Base-by-base conservation (phyloP, 1,140 invertebrate species). In the Temnothorax nylanderi region DNA sequence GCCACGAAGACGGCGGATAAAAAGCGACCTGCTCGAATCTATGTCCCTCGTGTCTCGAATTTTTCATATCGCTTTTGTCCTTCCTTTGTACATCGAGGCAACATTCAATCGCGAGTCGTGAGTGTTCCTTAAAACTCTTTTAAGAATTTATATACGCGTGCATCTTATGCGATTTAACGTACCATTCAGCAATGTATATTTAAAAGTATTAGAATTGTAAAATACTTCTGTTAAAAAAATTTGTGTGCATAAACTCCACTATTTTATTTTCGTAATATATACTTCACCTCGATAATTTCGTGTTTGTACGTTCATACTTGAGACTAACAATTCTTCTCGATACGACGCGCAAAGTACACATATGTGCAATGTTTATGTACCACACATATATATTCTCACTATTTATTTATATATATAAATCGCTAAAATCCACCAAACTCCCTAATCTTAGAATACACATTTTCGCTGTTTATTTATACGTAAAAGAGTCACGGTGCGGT, bases 1-100 rank as follows among this genome's bases (percentile, higher is more conserved):
- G 74, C 65, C 76, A 65, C 49, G 44, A 81, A 86, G 62, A 18
- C 64, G 69, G 60, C 87, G 82, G 87, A 78, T 74, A 84, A 82
- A 85, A 65, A 56, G 76, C 62, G 69, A n/a, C 72, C 32, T 56
- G 44, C 41, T 47, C 62, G 56, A 71, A 75, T 78, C 88, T 51
- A 51, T 67, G 76, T 62, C 76, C 81, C 76, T 64, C 37, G 32
- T 81, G 56, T 58, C 37, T 51, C 74, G 54, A 85, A 90, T 80
- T 82, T 85, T 77, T 88, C 86, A 72, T 76, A 67, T 34, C 21
- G 51, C 51, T 51, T 86, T 71, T 11, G 41, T 47, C 49, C 56
- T 75, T 47, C n/a, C 67, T 72, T 72, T 32, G 6, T 47, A 67
- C 41, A 74, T 60, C 26, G 41, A 1, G 11, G 26, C 26, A 74